These are phyloP conservation scores for Hyposoter dolosus DNA, from an alignment of 2,888 invertebrate genomes.

Conservation along the genomic window DNA sequence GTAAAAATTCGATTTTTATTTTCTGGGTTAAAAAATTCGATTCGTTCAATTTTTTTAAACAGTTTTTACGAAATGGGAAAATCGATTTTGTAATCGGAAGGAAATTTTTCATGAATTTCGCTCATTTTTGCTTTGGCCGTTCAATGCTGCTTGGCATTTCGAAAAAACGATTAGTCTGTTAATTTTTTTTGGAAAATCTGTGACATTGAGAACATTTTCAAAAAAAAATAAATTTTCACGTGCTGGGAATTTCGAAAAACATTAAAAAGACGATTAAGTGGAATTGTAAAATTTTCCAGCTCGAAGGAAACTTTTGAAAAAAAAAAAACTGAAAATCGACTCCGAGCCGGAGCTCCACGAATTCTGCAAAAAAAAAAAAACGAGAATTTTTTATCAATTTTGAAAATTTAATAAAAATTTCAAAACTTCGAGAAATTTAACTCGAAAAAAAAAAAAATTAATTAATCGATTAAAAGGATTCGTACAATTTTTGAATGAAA, in stretches of 20 bases:
- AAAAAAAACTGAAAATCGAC: no score
- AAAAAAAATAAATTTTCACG: conserved; percentile 9
- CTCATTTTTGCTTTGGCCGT: conserved; percentile 36
- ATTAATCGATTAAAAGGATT: background rate
- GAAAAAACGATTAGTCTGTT: conserved; percentile 21
- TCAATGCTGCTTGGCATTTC: conserved; percentile 16
- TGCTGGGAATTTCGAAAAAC: conserved; percentile 4
- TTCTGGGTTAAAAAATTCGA: no score
- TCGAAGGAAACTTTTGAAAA: no score
- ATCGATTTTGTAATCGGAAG: background rate
- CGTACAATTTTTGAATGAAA: background rate
- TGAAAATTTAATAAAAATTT: no score
- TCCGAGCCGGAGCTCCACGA: no score
- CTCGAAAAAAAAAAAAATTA: background rate
- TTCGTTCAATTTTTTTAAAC: background rate
- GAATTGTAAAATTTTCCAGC: conserved; percentile 9
- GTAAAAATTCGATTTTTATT: no score
- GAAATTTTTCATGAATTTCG: background rate
- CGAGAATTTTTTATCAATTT: no score
- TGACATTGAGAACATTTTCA: background rate
- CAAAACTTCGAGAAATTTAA: background rate
- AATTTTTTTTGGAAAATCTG: conserved; percentile 3
- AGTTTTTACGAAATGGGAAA: conserved; percentile 10
- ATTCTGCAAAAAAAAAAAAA: no score
- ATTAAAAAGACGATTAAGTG: background rate